Conservation (phyloP, 2,888 invertebrate species). For the Rhamphomyia laevipes region DNA sequence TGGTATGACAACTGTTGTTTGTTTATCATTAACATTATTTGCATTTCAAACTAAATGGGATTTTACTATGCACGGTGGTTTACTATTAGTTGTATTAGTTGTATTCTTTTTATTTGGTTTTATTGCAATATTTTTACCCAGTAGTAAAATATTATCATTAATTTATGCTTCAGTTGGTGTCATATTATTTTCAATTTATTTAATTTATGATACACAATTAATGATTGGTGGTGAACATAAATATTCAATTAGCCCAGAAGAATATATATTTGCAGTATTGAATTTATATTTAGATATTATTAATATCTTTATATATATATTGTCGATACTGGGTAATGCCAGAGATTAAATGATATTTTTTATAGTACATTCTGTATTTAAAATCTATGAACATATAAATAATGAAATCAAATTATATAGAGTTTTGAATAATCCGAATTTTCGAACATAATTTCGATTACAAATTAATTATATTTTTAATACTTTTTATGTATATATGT, state of each 20-base stretch:
- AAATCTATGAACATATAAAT: too few species aligned
- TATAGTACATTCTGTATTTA: too few species aligned
- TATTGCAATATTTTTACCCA: conserved; percentile 48
- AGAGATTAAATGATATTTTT: background rate
- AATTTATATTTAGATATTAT: conserved; percentile 82
- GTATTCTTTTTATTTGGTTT: conserved; percentile 71
- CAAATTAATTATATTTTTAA: too few species aligned
- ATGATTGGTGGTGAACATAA: conserved; percentile 89
- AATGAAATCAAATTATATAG: too few species aligned
- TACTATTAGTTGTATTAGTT: conserved; percentile 61
- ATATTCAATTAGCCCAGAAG: conserved; percentile 81
- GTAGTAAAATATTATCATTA: conserved; percentile 45
- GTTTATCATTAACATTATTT: conserved; percentile 75
- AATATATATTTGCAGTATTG: conserved; percentile 87
- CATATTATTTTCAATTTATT: conserved; percentile 74
- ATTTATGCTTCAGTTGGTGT: conserved; percentile 80
- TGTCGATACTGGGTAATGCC: too few species aligned
- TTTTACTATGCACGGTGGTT: conserved; percentile 69
- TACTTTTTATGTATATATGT: too few species aligned
- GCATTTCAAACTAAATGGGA: conserved; percentile 88
- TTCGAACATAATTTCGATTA: too few species aligned
- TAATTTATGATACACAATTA: conserved; percentile 82
- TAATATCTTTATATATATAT: conserved; percentile 45
- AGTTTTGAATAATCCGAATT: too few species aligned
- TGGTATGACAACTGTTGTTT: conserved; percentile 78